Base-by-base conservation (phyloP, 2,113 vertebrate species). In the Monopterus albus region DNA sequence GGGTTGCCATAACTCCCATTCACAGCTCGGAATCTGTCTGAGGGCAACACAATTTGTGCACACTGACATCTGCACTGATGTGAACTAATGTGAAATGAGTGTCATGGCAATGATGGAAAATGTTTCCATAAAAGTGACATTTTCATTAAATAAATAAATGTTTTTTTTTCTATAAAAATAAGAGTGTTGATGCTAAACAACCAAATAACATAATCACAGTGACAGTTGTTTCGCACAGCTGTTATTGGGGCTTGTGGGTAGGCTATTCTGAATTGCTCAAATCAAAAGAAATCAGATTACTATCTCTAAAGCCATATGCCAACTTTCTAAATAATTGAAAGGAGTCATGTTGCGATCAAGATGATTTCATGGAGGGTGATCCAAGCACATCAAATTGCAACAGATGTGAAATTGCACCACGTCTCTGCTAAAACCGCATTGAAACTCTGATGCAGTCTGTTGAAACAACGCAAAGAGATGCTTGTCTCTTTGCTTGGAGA, bases 241-340 rank as follows among this genome's bases (percentile, higher is more conserved):
- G 52, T 64, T 63, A 72, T 53, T 75, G 46, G 15, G 57, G 78
- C 53, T 84, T 71, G 58, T 71, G 45, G 25, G 17, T 42, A 46
- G 35, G 59, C 64, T 75, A 75, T 55, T 78, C 78, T 70, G 28
- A 89, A 85, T 63, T 60, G 45, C 64, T 72, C 53, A 63, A 71
- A 84, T 89, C 79, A 85, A 84, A 85, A 72, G 59, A 83, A 87
- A 86, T 87, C 55, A 78, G 89, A 91, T 87, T 84, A 75, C 64
- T 65, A 90, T 90, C 86, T 79, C 76, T 49, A 80, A 86, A 89
- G 84, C 83, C 86, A 84, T 85, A 89, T 87, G 82, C 83, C 83
- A 88, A 88, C 85, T 88, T 87, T 85, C 85, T 83, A 87, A 90
- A 90, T 90, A 88, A 89, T 85, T 87, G 85, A 92, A 88, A 79